A percentile compares a stretch with the other conserved stretches of the same genome.
phyloP scores from a whole-genome alignment of 2,797 vertebrate species.

The Triplophysa yarkandensis region DNA sequence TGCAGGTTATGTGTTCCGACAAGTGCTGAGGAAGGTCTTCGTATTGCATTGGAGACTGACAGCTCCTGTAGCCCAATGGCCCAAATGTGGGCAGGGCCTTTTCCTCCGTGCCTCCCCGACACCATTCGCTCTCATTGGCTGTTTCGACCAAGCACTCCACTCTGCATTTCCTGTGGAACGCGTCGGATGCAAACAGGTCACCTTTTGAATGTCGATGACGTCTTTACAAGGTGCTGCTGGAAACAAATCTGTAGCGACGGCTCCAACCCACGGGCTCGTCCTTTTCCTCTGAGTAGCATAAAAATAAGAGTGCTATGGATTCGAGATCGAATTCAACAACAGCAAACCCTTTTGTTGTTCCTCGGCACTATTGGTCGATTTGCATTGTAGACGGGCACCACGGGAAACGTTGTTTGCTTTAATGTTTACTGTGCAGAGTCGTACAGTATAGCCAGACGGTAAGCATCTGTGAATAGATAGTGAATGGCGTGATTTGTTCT shows the following conservation, averaged over 20 bases:
- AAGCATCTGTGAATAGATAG: constrained; percentile 52
- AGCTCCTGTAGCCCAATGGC: constrained; percentile 51
- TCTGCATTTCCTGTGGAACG: constrained; percentile 28
- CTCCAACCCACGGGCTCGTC: constrained; percentile 45
- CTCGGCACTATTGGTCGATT: constrained; percentile 26
- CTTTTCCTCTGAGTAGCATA: constrained; percentile 58
- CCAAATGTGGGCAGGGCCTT: constrained; percentile 15
- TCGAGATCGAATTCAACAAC: constrained; percentile 11
- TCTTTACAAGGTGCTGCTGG: constrained; percentile 57
- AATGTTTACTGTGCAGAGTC: constrained; percentile 56
- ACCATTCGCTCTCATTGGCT: constrained; percentile 42
- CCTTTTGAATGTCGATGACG: constrained; percentile 48
- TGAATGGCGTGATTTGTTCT: constrained; percentile 42
- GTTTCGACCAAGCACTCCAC: constrained; percentile 45
- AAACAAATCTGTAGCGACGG: constrained; percentile 56
- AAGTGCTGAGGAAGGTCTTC: constrained; percentile 9
- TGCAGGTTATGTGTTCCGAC: constrained; percentile 7
- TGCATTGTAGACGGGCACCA: constrained; percentile 40
- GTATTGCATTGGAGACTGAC: constrained; percentile 37
- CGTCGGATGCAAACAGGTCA: constrained; percentile 34
- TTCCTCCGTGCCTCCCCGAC: constrained; percentile 25
- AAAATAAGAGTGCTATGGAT: constrained; percentile 33
- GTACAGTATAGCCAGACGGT: constrained; percentile 49
- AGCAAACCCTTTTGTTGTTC: constrained; percentile 30
- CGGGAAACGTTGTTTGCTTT: constrained; percentile 36